These are phyloP conservation scores for Labeo catla DNA, from an alignment of 2,113 vertebrate species.

Conservation along the genomic window DNA sequence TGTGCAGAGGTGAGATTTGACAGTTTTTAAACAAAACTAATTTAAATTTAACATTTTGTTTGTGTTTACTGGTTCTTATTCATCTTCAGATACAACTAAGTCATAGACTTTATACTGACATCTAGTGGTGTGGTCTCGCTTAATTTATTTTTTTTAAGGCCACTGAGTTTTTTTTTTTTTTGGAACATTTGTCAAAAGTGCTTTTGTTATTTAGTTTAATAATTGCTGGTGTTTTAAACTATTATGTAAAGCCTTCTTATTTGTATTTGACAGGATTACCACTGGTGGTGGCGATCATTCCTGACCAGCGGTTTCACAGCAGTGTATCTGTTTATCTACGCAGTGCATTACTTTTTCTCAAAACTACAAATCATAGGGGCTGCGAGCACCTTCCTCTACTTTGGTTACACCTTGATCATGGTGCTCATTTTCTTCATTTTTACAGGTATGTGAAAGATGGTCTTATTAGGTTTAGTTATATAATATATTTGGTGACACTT, in stretches of 20 bases:
- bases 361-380: conserved; percentile 81
- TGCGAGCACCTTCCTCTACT: conserved; percentile 81
- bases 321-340: conserved; percentile 93
- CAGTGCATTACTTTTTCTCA: conserved; percentile 83
- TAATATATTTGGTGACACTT: no score
- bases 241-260: not conserved
- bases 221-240: not conserved
- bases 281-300: conserved; percentile 99
- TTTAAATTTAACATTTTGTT: not conserved
- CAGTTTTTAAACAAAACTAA: not conserved
- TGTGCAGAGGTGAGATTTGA: conserved; percentile 89
- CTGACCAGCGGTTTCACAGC: conserved; percentile 97
- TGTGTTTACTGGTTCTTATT: not conserved
- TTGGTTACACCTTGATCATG: conserved; percentile 82
- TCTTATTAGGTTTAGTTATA: not conserved
- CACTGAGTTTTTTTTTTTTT: not conserved
- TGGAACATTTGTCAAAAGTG: no score
- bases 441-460: conserved; percentile 72
- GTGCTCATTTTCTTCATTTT: conserved; percentile 84
- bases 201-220: not conserved
- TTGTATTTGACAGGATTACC: conserved; percentile 85
- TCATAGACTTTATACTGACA: not conserved
- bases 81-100: not conserved
- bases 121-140: not conserved
- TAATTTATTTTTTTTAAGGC: not conserved